Evolutionary conservation across 2,113 vertebrate species (phyloP).

Genomic region (Pteruthius melanotis): DNA sequence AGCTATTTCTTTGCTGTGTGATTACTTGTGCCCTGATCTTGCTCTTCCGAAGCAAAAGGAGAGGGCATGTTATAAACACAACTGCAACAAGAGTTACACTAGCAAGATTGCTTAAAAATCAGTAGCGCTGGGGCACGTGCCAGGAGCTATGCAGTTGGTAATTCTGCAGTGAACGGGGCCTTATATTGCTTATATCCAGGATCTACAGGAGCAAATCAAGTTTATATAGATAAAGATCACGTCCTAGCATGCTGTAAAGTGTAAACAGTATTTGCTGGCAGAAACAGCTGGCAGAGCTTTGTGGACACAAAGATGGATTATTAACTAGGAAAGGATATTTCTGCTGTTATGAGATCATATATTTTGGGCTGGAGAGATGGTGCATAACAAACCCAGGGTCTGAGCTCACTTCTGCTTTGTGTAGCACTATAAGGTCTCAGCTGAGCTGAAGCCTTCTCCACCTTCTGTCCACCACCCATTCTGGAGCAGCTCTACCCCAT

Average conservation of each 20-base stretch:
- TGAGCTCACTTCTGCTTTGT: not conserved
- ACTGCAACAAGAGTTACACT: not conserved
- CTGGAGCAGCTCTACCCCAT: not conserved
- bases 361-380: not conserved
- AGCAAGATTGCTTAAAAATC: not conserved
- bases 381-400: not conserved
- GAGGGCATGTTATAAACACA: not conserved
- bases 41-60: not conserved
- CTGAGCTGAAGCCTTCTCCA: not conserved
- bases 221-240: not conserved
- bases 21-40: not conserved
- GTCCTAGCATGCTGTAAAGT: not conserved
- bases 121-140: not conserved
- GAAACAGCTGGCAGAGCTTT: constrained; percentile 11
- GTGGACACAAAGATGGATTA: not conserved
- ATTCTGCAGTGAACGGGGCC: not conserved
- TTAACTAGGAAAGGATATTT: constrained; percentile 2
- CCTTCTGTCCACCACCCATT: not conserved
- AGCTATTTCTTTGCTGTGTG: not conserved
- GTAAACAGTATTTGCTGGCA: not conserved
- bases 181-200: not conserved
- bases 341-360: not conserved
- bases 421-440: not conserved
- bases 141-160: not conserved
- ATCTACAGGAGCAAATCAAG: not conserved